A percentile compares a stretch with the other conserved stretches of the same genome.
Evolutionary conservation across 2,888 invertebrate species (phyloP).

Genomic region (Agrochola litura): DNA sequence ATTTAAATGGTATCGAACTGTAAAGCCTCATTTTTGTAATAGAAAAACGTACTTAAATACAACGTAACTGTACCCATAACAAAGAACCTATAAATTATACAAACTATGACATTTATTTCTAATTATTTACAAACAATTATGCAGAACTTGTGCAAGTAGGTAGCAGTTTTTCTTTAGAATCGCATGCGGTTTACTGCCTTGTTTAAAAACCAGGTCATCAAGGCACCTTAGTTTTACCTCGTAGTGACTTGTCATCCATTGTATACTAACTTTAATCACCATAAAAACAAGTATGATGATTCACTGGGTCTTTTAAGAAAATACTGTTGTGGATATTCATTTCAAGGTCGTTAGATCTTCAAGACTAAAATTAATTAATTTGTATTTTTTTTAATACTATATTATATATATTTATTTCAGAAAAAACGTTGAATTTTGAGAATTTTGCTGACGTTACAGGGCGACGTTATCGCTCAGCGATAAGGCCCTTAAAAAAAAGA

Average conservation of each 20-base stretch:
- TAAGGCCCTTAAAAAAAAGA: too few species aligned
- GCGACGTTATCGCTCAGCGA: too few species aligned
- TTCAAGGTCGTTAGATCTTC: too few species aligned
- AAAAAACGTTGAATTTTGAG: not conserved
- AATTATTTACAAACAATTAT: conserved; percentile 33
- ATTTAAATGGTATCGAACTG: not conserved
- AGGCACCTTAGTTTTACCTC: conserved; percentile 1
- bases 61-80: not conserved
- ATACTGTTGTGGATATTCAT: not conserved
- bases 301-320: not conserved
- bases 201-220: conserved; percentile 43
- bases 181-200: conserved; percentile 44
- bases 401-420: too few species aligned
- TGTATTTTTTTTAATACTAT: not conserved
- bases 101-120: conserved; percentile 32
- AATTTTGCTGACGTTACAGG: too few species aligned
- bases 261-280: conserved; percentile 4
- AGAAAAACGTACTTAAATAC: not conserved
- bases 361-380: too few species aligned
- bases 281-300: not conserved
- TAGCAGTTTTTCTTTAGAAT: conserved; percentile 28
- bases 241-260: conserved; percentile 3
- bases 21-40: not conserved
- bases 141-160: conserved; percentile 24
- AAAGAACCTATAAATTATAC: conserved; percentile 21